Evolutionary conservation across 2,797 vertebrate genomes (phyloP).

Genomic region (Danio choprae): DNA sequence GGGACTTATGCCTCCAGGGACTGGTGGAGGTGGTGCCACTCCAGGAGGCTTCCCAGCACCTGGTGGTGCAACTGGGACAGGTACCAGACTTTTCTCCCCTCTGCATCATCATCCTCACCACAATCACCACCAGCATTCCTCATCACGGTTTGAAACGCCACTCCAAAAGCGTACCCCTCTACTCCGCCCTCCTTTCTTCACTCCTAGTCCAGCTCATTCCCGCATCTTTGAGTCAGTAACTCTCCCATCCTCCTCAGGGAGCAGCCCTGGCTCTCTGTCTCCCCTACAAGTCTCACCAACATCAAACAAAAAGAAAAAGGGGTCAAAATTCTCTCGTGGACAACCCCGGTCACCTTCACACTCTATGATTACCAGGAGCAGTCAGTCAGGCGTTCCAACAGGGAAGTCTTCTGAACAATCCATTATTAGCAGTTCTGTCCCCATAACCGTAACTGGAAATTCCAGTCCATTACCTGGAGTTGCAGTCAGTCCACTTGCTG

Average conservation of each 20-base stretch:
- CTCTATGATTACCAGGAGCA: slow-evolving; percentile 96
- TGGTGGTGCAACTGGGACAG: slow-evolving; percentile 68
- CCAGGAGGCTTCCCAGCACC: slow-evolving; percentile 82
- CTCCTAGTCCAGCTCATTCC: slow-evolving; percentile 96
- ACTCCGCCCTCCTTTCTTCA: slow-evolving; percentile 93
- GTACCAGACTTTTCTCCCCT: slow-evolving; percentile 87
- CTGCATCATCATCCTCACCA: slow-evolving; percentile 84
- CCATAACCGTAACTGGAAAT: slow-evolving; percentile 79
- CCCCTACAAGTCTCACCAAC: slow-evolving; percentile 79
- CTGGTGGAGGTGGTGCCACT: slow-evolving; percentile 71
- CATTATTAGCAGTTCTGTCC: slow-evolving; percentile 83
- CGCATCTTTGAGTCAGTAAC: slow-evolving; percentile 97
- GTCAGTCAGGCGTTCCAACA: slow-evolving; percentile 73
- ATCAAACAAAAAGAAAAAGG: slow-evolving; percentile 75
- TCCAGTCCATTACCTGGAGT: slow-evolving; percentile 88
- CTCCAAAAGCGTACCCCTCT: slow-evolving; percentile 92
- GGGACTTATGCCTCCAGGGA: slow-evolving; percentile 83
- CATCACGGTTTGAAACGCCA: slow-evolving; percentile 85
- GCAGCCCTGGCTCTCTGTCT: slow-evolving; percentile 83
- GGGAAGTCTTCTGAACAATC: slow-evolving; percentile 80
- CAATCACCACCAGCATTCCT: slow-evolving; percentile 77
- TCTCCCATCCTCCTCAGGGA: slow-evolving; percentile 83
- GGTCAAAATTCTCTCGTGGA: slow-evolving; percentile 75
- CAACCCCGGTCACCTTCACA: slow-evolving; percentile 94
- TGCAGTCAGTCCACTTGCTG: slow-evolving; percentile 85